A percentile compares a stretch with the other conserved stretches of the same genome.
phyloP scores from a whole-genome alignment of 2,113 vertebrate species.

The Phainopepla nitens region DNA sequence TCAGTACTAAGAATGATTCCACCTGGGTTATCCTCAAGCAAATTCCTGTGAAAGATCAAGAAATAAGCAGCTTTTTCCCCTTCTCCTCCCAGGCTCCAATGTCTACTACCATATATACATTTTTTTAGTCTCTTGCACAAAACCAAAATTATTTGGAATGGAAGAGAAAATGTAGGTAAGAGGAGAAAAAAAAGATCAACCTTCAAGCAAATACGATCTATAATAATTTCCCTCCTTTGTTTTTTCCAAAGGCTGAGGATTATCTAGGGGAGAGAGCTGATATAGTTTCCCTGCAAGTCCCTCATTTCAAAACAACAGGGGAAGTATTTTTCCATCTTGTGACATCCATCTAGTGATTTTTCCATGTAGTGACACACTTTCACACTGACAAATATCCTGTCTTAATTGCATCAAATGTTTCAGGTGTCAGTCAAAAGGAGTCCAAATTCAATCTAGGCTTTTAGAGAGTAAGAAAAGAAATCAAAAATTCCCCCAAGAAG shows the following conservation, averaged over 20 bases:
- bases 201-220: not conserved
- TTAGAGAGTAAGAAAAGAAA: not conserved
- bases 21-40: conserved; percentile 84
- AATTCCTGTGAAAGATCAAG: conserved; percentile 72
- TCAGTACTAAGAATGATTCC: conserved; percentile 89
- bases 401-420: not conserved
- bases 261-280: not conserved
- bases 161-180: not conserved
- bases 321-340: not conserved
- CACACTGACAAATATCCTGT: not conserved
- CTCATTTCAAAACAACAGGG: not conserved
- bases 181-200: not conserved
- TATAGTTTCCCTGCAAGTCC: not conserved
- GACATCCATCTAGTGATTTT: no score
- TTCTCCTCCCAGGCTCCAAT: not conserved
- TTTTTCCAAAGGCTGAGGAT: not conserved
- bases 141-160: not conserved
- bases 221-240: not conserved
- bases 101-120: not conserved
- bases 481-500: not conserved
- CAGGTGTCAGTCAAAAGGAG: not conserved
- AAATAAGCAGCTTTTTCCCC: not conserved
- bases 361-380: not conserved
- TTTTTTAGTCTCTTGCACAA: not conserved
- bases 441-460: not conserved